These are phyloP conservation scores for Caranx melampygus DNA, from an alignment of 2,113 vertebrate genomes.

Conservation along the genomic window DNA sequence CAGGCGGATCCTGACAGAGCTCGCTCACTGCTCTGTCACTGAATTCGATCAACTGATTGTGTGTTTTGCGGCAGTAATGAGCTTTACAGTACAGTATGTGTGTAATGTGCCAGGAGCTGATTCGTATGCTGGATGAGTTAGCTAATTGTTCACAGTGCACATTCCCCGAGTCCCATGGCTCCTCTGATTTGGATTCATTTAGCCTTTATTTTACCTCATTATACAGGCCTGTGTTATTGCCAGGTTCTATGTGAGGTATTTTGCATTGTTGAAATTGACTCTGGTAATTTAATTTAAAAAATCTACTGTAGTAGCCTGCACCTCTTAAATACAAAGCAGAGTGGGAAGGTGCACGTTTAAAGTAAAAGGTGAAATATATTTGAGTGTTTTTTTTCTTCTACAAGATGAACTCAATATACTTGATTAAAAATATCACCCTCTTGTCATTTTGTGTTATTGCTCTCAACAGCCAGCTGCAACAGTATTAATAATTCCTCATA, in stretches of 20 bases:
- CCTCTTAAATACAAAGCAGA: conserved; percentile 49
- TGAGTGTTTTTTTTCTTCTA: conserved; percentile 9
- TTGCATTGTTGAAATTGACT: conserved; percentile 74
- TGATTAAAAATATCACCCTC: conserved; percentile 35
- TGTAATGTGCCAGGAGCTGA: conserved; percentile 63
- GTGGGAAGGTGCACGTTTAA: conserved; percentile 23
- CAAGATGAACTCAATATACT: conserved; percentile 24
- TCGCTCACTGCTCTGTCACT: conserved; percentile 25
- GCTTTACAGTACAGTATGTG: conserved; percentile 77
- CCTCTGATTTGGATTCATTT: conserved; percentile 80
- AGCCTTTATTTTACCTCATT: conserved; percentile 81
- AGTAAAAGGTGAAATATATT: conserved; percentile 43
- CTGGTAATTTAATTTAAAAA: conserved; percentile 75
- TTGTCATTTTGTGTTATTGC: conserved; percentile 49
- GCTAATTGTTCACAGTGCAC: conserved; percentile 77
- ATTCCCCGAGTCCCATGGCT: conserved; percentile 70
- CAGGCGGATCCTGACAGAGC: conserved; percentile 56
- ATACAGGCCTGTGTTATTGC: conserved; percentile 71
- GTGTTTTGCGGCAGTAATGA: conserved; percentile 72
- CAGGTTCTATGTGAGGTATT: conserved; percentile 74
- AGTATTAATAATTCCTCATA: conserved; percentile 44
- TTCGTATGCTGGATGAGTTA: conserved; percentile 73
- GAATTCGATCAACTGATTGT: conserved; percentile 70
- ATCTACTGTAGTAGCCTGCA: conserved; percentile 31
- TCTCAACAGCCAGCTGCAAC: conserved; percentile 30